These are phyloP conservation scores for Limnephilus auricula DNA, from an alignment of 2,888 invertebrate genomes.

Conservation along the genomic window DNA sequence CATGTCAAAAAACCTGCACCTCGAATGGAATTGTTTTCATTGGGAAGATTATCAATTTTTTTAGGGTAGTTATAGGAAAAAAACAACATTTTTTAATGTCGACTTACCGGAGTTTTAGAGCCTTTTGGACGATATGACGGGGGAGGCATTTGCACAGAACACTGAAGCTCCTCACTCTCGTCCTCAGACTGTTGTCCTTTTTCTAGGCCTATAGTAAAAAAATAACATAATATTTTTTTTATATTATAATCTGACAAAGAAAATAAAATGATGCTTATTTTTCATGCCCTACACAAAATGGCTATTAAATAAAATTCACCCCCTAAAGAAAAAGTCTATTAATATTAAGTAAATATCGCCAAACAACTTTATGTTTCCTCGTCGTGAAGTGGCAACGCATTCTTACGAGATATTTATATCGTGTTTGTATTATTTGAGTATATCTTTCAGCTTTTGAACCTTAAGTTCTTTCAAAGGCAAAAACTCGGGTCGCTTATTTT, in stretches of 20 bases:
- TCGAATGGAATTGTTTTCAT: no score
- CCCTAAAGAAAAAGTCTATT: neutral
- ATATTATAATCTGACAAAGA: no score
- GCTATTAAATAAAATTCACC: neutral
- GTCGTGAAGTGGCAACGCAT: neutral
- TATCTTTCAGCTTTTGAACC: conserved; percentile 12
- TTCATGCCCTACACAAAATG: neutral
- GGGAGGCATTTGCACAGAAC: conserved; percentile 72
- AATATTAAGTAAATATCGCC: neutral
- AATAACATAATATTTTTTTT: neutral
- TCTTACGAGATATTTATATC: neutral
- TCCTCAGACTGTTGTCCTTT: conserved; percentile 63
- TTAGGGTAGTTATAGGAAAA: no score
- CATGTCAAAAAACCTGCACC: no score
- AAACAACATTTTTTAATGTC: neutral
- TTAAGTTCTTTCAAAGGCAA: neutral
- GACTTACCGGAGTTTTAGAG: conserved; percentile 57
- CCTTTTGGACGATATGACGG: conserved; percentile 74
- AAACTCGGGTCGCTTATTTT: neutral
- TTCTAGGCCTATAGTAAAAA: conserved; percentile 57
- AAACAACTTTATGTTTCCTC: neutral
- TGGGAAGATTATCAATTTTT: neutral
- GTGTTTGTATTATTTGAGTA: conserved; percentile 1
- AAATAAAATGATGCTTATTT: no score
- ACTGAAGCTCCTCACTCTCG: conserved; percentile 61